Evolutionary conservation across 1,140 invertebrate genomes (phyloP).

Genomic region (Atta cephalotes): DNA sequence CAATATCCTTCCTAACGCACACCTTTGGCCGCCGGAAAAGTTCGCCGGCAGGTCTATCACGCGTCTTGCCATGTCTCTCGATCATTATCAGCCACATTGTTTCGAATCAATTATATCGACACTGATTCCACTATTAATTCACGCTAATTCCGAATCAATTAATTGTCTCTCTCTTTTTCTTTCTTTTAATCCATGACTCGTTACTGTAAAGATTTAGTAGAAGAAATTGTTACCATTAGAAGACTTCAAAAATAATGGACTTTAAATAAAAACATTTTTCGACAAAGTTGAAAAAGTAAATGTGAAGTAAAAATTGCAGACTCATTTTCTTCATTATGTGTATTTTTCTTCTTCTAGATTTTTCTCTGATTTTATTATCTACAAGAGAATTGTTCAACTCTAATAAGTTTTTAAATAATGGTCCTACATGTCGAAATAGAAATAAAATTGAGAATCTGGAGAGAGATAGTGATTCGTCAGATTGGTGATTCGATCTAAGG

Average conservation of each 20-base stretch:
- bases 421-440: neutral
- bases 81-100: neutral
- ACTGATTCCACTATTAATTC: neutral
- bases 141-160: neutral
- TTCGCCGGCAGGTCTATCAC: constrained; percentile 22
- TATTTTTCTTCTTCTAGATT: too few relatives aligned
- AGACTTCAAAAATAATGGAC: neutral
- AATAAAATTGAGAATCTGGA: neutral
- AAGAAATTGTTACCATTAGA: neutral
- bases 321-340: neutral
- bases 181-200: too few relatives aligned
- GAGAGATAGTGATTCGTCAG: constrained; percentile 5
- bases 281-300: neutral
- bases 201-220: neutral
- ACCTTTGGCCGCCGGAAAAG: constrained; percentile 61
- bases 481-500: neutral
- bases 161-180: neutral
- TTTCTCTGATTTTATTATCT: neutral
- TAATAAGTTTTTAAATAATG: neutral
- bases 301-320: neutral
- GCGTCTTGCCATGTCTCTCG: constrained; percentile 52
- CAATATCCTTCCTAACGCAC: constrained; percentile 71
- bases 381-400: neutral
- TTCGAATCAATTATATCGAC: neutral
- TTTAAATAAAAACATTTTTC: neutral